Evolutionary conservation across 30 jellyfish, hydroid and myxozoan species (phyloP).

Genomic region (Hydractinia symbiolongicarpus): DNA sequence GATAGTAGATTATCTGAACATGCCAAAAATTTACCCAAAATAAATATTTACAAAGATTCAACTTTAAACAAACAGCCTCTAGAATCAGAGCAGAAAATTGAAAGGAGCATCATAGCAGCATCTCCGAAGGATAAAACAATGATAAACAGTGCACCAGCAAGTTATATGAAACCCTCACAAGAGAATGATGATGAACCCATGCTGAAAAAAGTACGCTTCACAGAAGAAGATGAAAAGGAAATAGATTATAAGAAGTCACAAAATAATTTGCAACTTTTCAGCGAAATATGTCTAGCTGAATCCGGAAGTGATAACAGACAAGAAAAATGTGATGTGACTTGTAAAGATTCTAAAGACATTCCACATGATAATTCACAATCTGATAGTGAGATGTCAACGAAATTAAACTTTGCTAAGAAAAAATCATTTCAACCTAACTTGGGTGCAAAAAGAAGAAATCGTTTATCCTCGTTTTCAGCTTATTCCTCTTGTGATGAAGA

Average conservation of each 20-base stretch:
- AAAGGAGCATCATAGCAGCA: not conserved
- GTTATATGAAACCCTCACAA: not conserved
- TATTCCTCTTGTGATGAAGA: constrained; percentile 44
- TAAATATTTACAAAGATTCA: not conserved
- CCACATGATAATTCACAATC: constrained; percentile 20
- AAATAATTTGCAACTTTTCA: not conserved
- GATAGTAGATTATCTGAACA: not conserved
- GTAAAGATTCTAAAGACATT: not conserved
- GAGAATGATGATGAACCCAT: not conserved
- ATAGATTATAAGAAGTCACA: too few relatives aligned
- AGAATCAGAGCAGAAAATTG: not conserved
- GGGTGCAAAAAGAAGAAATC: constrained; percentile 24
- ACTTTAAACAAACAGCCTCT: not conserved
- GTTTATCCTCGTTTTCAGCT: constrained; percentile 41
- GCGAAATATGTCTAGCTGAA: not conserved
- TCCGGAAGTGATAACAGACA: not conserved
- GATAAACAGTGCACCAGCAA: not conserved
- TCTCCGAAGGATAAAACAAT: not conserved
- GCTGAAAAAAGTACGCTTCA: not conserved
- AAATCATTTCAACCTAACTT: constrained; percentile 31
- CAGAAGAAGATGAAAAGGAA: not conserved
- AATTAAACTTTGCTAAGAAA: not conserved
- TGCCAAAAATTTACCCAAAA: not conserved
- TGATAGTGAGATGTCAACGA: constrained; percentile 16
- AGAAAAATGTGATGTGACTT: not conserved